Conservation (phyloP, 2,797 vertebrate genomes). For the Enteromius treurensis region DNA sequence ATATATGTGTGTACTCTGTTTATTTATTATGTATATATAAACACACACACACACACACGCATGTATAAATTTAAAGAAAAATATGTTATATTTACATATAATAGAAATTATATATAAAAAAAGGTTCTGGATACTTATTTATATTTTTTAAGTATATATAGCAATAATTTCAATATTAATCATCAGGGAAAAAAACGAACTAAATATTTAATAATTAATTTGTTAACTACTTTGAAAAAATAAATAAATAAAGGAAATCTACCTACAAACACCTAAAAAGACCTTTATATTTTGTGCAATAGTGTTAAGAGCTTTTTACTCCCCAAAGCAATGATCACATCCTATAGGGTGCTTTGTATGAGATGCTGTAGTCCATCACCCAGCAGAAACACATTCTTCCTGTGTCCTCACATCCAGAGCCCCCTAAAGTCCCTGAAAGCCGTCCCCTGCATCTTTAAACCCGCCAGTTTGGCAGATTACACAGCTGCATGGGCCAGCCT, state of each 20-base stretch:
- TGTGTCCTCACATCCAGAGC: constrained; percentile 22
- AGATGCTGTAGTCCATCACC: not conserved
- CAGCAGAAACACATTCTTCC: constrained; percentile 5
- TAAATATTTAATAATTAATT: not conserved
- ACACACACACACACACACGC: too few species aligned
- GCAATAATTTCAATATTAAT: not conserved
- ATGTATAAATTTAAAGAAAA: too few species aligned
- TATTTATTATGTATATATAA: too few species aligned
- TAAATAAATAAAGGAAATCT: not conserved
- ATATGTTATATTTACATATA: too few species aligned
- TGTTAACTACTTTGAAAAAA: not conserved
- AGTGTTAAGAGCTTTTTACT: not conserved
- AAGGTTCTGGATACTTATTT: too few species aligned
- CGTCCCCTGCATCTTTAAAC: constrained; percentile 44
- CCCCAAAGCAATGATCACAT: constrained; percentile 1
- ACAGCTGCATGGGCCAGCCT: constrained; percentile 27
- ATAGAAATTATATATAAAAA: too few species aligned
- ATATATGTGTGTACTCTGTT: too few species aligned
- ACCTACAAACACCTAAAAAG: not conserved
- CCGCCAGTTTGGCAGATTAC: constrained; percentile 36
- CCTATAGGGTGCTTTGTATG: not conserved
- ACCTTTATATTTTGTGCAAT: not conserved
- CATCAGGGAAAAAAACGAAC: not conserved
- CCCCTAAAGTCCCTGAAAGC: constrained; percentile 11
- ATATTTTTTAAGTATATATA: not conserved